A percentile compares a stretch with the other conserved stretches of the same genome.
phyloP scores from a whole-genome alignment of 1,140 invertebrate genomes.

The Nylanderia fulva region DNA sequence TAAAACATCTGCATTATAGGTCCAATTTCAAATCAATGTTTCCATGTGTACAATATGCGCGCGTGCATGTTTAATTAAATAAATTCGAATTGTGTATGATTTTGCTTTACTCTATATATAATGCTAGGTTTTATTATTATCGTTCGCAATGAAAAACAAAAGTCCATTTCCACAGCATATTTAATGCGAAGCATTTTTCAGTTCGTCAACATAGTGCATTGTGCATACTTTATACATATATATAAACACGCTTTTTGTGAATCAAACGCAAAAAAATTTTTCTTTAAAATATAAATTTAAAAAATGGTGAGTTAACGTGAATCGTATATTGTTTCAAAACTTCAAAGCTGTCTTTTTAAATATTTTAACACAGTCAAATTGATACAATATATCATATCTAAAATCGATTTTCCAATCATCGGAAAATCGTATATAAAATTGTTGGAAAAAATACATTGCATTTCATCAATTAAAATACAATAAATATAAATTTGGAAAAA shows the following conservation, averaged over 20 bases:
- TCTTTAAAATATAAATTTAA: background rate
- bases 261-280: background rate
- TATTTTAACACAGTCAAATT: background rate
- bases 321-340: background rate
- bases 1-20: background rate
- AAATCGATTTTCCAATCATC: background rate
- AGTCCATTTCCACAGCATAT: background rate
- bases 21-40: background rate
- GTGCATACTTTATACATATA: slow-evolving; percentile 22
- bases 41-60: background rate
- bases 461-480: too few species aligned
- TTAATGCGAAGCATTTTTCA: slow-evolving; percentile 21
- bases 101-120: background rate
- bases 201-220: background rate
- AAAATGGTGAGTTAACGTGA: background rate
- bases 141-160: background rate
- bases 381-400: background rate
- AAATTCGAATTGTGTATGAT: background rate
- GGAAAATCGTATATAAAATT: too few species aligned
- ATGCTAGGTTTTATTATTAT: background rate
- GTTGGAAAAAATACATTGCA: too few species aligned
- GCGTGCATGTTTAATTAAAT: background rate
- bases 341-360: background rate
- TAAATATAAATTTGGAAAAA: background rate
- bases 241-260: slow-evolving; percentile 3